These are phyloP conservation scores for Lasioglossum calceatum DNA, from an alignment of 2,888 invertebrate species.

Conservation along the genomic window DNA sequence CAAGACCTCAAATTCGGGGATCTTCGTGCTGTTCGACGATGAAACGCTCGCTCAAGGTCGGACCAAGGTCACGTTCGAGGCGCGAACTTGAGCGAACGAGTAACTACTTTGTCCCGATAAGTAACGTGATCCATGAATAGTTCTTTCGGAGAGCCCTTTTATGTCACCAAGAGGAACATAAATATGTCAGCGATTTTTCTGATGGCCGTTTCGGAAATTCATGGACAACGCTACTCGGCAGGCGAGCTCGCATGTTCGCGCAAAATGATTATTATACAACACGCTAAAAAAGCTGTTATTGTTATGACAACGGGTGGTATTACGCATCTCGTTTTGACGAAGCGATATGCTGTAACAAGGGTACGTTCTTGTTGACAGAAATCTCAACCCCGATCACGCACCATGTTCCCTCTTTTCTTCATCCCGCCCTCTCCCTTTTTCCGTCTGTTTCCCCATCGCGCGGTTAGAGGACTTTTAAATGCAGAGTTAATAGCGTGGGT, in stretches of 20 bases:
- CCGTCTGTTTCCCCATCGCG: background rate
- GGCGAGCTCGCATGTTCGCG: constrained; percentile 8
- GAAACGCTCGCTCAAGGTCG: background rate
- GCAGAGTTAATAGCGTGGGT: constrained; percentile 57
- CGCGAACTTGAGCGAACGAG: background rate
- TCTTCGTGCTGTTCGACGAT: constrained; percentile 27
- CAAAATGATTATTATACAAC: constrained; percentile 82
- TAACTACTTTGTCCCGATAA: background rate
- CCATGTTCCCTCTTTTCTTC: constrained; percentile 57
- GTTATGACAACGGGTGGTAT: constrained; percentile 81
- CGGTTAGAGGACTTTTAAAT: constrained; percentile 63
- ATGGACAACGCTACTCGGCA: constrained; percentile 20
- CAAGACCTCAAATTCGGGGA: constrained; percentile 15
- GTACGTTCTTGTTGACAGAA: constrained; percentile 63
- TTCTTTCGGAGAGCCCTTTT: background rate
- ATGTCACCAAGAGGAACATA: background rate
- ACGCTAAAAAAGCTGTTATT: constrained; percentile 78
- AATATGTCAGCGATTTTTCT: background rate
- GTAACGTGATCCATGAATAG: background rate
- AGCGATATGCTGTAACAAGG: constrained; percentile 68
- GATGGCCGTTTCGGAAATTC: background rate
- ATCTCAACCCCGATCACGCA: constrained; percentile 49
- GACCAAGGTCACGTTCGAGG: background rate
- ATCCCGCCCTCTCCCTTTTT: background rate
- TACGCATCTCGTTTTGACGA: constrained; percentile 65